phyloP scores from a whole-genome alignment of 2,113 vertebrate genomes.

The Platysteira castanea region DNA sequence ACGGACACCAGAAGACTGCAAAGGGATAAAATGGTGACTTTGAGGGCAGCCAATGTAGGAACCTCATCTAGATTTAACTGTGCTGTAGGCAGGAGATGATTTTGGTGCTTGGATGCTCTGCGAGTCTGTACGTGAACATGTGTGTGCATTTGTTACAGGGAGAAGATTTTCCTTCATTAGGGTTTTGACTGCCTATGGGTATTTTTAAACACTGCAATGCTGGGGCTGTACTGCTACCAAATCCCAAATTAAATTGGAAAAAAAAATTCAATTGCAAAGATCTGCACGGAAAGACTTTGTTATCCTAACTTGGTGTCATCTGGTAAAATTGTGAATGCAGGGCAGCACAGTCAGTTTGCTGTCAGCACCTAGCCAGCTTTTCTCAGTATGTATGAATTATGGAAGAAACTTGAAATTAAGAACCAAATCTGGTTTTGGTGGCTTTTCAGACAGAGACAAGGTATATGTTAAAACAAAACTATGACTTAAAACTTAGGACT shows the following conservation, averaged over 20 bases:
- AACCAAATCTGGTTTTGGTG: conserved; percentile 22
- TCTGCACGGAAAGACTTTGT: not conserved
- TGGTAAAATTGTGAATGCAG: not conserved
- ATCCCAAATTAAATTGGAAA: not conserved
- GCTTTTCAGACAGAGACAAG: not conserved
- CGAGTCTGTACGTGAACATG: rapidly evolving
- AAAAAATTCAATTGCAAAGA: not conserved
- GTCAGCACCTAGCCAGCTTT: not conserved
- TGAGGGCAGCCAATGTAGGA: not conserved
- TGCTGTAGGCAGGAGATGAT: not conserved
- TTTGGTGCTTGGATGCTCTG: not conserved
- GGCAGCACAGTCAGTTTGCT: not conserved
- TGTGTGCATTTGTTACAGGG: not conserved
- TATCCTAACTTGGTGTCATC: not conserved
- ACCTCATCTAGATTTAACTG: not conserved
- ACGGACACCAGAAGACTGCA: not conserved
- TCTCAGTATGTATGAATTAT: not conserved
- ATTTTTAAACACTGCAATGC: not conserved
- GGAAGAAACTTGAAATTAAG: not conserved
- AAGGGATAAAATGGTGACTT: not conserved
- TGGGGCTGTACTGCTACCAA: not conserved
- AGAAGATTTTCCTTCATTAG: not conserved
- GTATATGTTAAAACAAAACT: not conserved
- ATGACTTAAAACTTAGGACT: not conserved
- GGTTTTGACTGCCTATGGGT: not conserved